phyloP scores from a whole-genome alignment of 2,797 vertebrate genomes.

The Lacerta agilis region DNA sequence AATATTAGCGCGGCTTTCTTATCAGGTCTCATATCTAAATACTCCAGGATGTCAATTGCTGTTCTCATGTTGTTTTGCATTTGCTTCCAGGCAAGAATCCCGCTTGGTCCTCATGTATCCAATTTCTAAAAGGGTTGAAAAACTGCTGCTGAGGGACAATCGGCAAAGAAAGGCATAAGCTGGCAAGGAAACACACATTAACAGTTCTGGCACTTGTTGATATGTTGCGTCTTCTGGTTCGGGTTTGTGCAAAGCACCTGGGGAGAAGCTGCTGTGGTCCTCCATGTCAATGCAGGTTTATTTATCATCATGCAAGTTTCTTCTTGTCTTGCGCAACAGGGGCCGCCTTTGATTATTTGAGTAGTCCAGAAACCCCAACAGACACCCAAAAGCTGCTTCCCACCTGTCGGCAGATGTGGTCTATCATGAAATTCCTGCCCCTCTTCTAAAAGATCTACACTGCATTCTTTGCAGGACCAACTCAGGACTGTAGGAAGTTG shows the following conservation, averaged over 20 bases:
- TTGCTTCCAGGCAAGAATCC: no score
- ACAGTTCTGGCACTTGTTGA: not conserved
- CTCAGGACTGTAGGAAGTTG: not conserved
- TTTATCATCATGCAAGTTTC: not conserved
- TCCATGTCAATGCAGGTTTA: not conserved
- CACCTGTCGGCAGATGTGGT: not conserved
- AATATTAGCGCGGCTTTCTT: no score
- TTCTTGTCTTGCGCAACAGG: not conserved
- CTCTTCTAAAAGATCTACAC: not conserved
- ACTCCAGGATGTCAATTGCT: no score
- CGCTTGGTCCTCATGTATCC: not conserved
- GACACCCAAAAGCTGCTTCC: not conserved
- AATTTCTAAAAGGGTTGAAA: slow-evolving; percentile 3
- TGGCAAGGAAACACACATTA: not conserved
- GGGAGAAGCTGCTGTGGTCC: not conserved
- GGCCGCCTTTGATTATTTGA: not conserved
- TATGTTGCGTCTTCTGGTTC: not conserved
- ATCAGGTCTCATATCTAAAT: no score
- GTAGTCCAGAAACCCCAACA: not conserved
- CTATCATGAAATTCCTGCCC: no score
- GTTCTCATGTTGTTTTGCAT: no score
- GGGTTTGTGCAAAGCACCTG: not conserved
- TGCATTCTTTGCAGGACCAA: not conserved
- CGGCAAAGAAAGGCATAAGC: not conserved
- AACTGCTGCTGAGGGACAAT: not conserved